These are phyloP conservation scores for Coecobrya sp. DNA, from an alignment of 2,888 invertebrate species.

Conservation along the genomic window DNA sequence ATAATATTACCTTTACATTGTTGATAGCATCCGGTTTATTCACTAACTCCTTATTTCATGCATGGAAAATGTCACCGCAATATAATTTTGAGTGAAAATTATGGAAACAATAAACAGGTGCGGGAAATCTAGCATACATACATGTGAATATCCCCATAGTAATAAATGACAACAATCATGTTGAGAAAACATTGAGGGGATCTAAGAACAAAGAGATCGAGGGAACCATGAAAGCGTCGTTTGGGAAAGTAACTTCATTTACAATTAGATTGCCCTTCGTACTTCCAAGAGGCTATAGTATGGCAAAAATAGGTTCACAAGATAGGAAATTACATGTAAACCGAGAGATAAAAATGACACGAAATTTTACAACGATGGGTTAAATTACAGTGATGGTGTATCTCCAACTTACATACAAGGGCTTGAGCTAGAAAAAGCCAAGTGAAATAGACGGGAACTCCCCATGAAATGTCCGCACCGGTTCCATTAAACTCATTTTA, in stretches of 20 bases:
- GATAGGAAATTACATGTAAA: not conserved
- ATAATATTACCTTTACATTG: not conserved
- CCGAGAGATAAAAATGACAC: not conserved
- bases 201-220: no score
- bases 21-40: no score
- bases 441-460: not conserved
- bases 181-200: no score
- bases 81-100: no score
- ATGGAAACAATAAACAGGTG: no score
- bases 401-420: not conserved
- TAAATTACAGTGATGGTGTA: no score
- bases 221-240: constrained; percentile 6
- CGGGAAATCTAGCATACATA: no score
- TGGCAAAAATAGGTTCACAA: not conserved
- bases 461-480: no score
- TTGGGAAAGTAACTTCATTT: constrained; percentile 64
- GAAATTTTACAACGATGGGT: not conserved
- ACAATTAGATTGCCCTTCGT: constrained; percentile 67
- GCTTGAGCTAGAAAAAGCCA: not conserved
- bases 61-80: no score
- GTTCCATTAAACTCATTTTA: no score
- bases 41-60: not conserved
- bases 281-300: constrained; percentile 5
- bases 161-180: no score
- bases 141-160: no score